Conservation (phyloP, 2,888 invertebrate species). For the Epirrhoe tristata region DNA sequence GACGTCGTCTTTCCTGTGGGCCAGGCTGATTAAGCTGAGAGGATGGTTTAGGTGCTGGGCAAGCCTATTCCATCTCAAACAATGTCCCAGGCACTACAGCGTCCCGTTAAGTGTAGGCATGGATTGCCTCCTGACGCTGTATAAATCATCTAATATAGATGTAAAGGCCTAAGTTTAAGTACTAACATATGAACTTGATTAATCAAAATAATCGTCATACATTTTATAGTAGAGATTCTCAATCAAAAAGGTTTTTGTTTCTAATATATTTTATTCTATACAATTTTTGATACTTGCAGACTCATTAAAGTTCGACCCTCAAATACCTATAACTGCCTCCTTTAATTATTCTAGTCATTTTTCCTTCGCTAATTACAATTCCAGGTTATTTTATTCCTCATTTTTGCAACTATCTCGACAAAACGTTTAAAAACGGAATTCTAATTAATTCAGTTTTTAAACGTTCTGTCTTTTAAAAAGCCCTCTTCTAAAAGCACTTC, state of each 20-base stretch:
- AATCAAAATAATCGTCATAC: not conserved
- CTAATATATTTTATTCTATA: not conserved
- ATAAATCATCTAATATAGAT: no score
- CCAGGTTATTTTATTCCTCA: slow-evolving; percentile 7
- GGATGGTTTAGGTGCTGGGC: no score
- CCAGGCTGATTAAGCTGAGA: no score
- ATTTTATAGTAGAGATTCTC: not conserved
- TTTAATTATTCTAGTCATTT: slow-evolving; percentile 9
- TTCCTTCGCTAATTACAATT: slow-evolving; percentile 16
- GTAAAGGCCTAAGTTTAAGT: no score
- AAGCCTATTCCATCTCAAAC: no score
- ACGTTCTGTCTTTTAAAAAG: slow-evolving; percentile 21
- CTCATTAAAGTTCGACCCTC: not conserved
- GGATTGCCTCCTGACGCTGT: no score
- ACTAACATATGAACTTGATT: no score
- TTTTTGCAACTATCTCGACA: slow-evolving; percentile 22
- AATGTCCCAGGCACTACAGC: no score
- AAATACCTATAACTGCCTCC: not conserved
- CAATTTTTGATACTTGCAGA: not conserved
- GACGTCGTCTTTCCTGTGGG: no score
- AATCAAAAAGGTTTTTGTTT: not conserved
- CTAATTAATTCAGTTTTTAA: no score
- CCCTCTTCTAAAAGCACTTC: slow-evolving; percentile 13
- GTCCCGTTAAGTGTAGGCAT: not conserved
- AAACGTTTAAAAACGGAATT: slow-evolving; percentile 22